Conservation (phyloP, 2,888 invertebrate species). For the Lycia hirtaria region DNA sequence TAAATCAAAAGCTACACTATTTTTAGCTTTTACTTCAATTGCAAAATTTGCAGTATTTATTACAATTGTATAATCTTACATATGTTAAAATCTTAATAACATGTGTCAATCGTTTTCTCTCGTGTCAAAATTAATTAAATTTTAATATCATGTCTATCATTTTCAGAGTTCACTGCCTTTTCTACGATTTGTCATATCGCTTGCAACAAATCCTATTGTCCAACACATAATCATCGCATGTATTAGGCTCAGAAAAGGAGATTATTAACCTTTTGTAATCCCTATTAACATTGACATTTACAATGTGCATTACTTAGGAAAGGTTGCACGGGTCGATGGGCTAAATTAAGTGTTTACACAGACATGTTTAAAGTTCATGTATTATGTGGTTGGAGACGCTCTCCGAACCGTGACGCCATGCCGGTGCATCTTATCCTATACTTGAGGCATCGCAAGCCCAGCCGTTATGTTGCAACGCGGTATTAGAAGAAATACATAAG, state of each 20-base stretch:
- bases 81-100: no score
- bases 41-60: not conserved
- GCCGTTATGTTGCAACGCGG: slow-evolving; percentile 69
- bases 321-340: slow-evolving; percentile 61
- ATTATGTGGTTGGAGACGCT: slow-evolving; percentile 40
- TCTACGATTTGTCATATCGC: slow-evolving; percentile 20
- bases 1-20: slow-evolving; percentile 18
- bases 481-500: slow-evolving; percentile 76
- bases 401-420: slow-evolving; percentile 45
- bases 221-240: slow-evolving; percentile 31
- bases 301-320: slow-evolving; percentile 64
- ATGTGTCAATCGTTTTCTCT: no score
- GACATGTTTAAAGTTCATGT: slow-evolving; percentile 40
- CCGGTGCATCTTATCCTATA: slow-evolving; percentile 58
- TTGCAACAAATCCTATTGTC: slow-evolving; percentile 26
- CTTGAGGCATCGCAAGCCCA: slow-evolving; percentile 56
- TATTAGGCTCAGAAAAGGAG: slow-evolving; percentile 44
- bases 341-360: slow-evolving; percentile 62
- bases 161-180: slow-evolving; percentile 7
- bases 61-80: no score
- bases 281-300: slow-evolving; percentile 75
- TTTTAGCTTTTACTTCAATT: slow-evolving; percentile 8
- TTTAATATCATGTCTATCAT: slow-evolving; percentile 25
- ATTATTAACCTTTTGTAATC: slow-evolving; percentile 62
- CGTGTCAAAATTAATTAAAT: slow-evolving; percentile 23